These are phyloP conservation scores for Drosophila burlai DNA, from an alignment of 1,140 invertebrate species.

Conservation along the genomic window DNA sequence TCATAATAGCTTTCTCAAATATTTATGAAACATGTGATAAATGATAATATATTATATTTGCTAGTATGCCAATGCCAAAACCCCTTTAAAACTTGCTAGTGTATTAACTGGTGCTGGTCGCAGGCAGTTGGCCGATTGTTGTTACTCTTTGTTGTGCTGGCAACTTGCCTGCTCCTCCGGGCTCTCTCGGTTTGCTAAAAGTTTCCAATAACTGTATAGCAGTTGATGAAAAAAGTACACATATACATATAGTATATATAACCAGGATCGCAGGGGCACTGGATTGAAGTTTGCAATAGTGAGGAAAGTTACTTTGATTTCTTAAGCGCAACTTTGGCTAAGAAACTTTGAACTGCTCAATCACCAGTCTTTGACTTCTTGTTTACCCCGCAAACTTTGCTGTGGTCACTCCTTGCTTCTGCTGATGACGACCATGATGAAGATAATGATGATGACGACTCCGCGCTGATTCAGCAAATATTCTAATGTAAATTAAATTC, in stretches of 20 bases:
- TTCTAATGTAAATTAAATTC: conserved; percentile 53
- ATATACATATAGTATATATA: conserved; percentile 12
- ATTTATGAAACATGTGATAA: conserved; percentile 1
- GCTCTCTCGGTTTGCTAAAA: conserved; percentile 34
- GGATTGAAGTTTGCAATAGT: conserved; percentile 30
- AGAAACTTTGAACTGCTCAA: conserved; percentile 72
- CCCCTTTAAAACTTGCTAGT: conserved; percentile 24
- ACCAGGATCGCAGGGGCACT: conserved; percentile 1
- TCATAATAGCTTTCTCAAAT: background rate
- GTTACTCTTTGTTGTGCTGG: conserved; percentile 17
- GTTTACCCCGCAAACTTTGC: conserved; percentile 35
- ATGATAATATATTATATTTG: background rate
- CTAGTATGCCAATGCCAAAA: background rate
- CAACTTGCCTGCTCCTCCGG: conserved; percentile 45
- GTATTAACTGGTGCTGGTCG: conserved; percentile 46
- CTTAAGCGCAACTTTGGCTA: conserved; percentile 71
- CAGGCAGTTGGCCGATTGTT: conserved; percentile 44
- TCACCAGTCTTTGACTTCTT: conserved; percentile 58
- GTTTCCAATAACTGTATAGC: conserved; percentile 75
- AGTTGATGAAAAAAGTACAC: conserved; percentile 68
- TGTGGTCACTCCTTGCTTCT: conserved; percentile 27
- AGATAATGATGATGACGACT: conserved; percentile 30
- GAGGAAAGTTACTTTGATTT: conserved; percentile 78
- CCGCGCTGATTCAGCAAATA: conserved; percentile 43
- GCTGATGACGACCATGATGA: background rate